Evolutionary conservation across 2,888 invertebrate species (phyloP), one percentile per base, ranked within the genome.

Genomic region (Ophion ventricosus): DNA sequence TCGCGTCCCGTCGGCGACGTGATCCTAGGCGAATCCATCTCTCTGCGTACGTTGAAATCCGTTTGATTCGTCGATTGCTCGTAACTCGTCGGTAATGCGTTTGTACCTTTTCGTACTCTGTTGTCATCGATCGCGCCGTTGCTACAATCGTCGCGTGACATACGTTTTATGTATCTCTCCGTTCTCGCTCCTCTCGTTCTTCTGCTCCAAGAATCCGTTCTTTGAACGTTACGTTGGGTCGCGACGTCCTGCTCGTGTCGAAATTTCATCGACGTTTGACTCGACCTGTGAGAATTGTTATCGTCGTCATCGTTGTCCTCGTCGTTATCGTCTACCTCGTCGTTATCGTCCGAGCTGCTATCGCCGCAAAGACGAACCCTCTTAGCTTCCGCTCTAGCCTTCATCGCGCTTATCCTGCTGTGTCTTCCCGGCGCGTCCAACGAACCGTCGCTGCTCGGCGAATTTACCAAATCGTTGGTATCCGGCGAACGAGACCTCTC

Each of bases 271-370:
- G 96, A 95, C 0, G 96, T 96, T 87, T 94, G 95, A 57, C 94
- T 94, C 35, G 96, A 97, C 23, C 82, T 84, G 57, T 84, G 73
- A n/a, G 85, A 85, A 61, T 96, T 96, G 89, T 96, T 96, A 81
- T 96, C 96, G 64, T 96, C 96, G 89, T 96, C 96, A 89, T 96
- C n/a, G n/a, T n/a, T 96, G 81, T 96, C 96, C 63, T 96, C 96
- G 89, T 96, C 96, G n/a, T 95, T 95, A 54, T 95, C 95, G 67
- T 94, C 95, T n/a, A n/a, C n/a, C n/a, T 96, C 96, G 64, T 96
- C 96, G 89, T 96, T 96, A 89, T 96, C 96, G 81, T 96, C 96
- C 63, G 96, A 96, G 89, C 96, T 96, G n/a, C 95, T 95, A 54
- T 95, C 95, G 67, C 94, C 95, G 89, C 94, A 94, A 89, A 95